Percentiles rank a stretch among this genome's conserved stretches.
Evolutionary conservation across 2,888 invertebrate species (phyloP).

Genomic region (Eupithecia pulchellata): DNA sequence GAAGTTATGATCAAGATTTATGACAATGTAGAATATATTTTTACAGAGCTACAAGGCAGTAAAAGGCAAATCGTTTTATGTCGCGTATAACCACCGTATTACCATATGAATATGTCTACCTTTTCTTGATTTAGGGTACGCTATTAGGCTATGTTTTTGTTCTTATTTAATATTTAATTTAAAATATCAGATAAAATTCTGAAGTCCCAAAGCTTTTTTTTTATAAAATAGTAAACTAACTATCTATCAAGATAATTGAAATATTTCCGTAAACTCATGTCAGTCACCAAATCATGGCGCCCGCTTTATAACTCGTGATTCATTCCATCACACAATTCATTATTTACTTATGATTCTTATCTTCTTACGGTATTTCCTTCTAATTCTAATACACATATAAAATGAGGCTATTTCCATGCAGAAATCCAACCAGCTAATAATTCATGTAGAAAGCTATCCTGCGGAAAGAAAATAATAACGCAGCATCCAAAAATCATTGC

Average conservation of each 20-base stretch:
- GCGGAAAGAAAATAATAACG: neutral
- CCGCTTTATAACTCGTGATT: neutral
- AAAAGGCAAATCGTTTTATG: slow-evolving; percentile 15
- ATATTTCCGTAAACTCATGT: neutral
- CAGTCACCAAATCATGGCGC: neutral
- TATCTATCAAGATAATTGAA: neutral
- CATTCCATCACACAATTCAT: neutral
- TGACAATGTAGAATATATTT: slow-evolving; percentile 16
- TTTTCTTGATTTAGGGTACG: slow-evolving; percentile 6
- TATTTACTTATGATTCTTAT: neutral
- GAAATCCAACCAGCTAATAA: neutral
- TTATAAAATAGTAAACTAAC: neutral
- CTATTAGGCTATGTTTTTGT: neutral
- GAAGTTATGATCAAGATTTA: slow-evolving; percentile 20
- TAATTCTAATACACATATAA: neutral
- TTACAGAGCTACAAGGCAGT: slow-evolving; percentile 15
- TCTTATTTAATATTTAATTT: too few species aligned
- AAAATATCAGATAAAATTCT: neutral
- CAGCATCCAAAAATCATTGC: slow-evolving; percentile 21
- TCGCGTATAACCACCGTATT: slow-evolving; percentile 16
- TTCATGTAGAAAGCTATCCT: neutral
- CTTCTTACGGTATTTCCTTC: neutral
- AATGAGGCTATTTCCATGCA: neutral
- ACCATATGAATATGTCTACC: slow-evolving; percentile 14
- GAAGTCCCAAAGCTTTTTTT: neutral